Conservation (phyloP, 2,797 vertebrate genomes). For the Clarias laeviceps region DNA sequence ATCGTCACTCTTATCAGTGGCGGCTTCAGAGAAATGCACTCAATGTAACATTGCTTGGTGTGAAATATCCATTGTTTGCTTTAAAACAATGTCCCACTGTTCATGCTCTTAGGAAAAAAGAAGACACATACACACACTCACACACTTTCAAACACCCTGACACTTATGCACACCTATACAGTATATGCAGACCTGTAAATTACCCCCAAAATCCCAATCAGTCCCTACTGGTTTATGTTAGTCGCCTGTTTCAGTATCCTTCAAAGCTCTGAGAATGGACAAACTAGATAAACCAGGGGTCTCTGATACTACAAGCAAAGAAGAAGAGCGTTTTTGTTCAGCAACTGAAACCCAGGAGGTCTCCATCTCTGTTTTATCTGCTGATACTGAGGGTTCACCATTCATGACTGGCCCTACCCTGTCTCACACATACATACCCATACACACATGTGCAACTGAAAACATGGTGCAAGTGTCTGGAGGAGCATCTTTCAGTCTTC, state of each 20-base stretch:
- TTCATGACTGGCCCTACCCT: slow-evolving; percentile 28
- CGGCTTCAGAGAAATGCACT: slow-evolving; percentile 45
- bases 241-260: slow-evolving; percentile 43
- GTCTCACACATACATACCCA: slow-evolving; percentile 7
- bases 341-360: slow-evolving; percentile 48
- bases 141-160: slow-evolving; percentile 19
- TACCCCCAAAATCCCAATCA: slow-evolving; percentile 28
- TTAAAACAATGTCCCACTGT: slow-evolving; percentile 57
- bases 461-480: slow-evolving; percentile 46
- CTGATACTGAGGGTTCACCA: slow-evolving; percentile 45
- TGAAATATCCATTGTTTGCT: slow-evolving; percentile 44
- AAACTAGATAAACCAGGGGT: slow-evolving; percentile 46
- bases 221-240: slow-evolving; percentile 32
- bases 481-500: slow-evolving; percentile 30
- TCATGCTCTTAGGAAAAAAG: slow-evolving; percentile 23
- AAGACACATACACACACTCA: slow-evolving; percentile 29
- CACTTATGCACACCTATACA: slow-evolving; percentile 18
- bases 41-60: slow-evolving; percentile 43
- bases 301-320: slow-evolving; percentile 37
- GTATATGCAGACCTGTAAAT: slow-evolving; percentile 22
- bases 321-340: slow-evolving; percentile 59
- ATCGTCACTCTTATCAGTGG: slow-evolving; percentile 50
- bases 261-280: slow-evolving; percentile 49
- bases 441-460: slow-evolving; percentile 2
- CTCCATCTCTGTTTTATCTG: slow-evolving; percentile 61